Conservation (phyloP, 2,888 invertebrate species). For the Tholera decimalis region DNA sequence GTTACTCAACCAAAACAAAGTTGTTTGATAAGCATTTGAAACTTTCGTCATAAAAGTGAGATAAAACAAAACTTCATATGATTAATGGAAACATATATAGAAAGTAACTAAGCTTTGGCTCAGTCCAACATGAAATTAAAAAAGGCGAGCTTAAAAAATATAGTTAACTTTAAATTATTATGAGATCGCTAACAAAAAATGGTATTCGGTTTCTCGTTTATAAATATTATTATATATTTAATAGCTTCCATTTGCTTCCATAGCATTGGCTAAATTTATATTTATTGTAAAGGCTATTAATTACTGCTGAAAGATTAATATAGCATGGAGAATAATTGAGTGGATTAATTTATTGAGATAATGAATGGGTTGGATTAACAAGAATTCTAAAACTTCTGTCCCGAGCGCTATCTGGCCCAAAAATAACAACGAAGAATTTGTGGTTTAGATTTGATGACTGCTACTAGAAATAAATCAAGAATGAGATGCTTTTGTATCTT, state of each 20-base stretch:
- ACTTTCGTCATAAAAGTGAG: slow-evolving; percentile 17
- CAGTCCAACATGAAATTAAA: slow-evolving; percentile 20
- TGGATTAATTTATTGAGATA: slow-evolving; percentile 69
- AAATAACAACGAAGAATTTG: slow-evolving; percentile 12
- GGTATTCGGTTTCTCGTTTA: slow-evolving; percentile 50
- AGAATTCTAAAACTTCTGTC: slow-evolving; percentile 44
- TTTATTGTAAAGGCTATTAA: slow-evolving; percentile 76
- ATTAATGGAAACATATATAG: slow-evolving; percentile 3
- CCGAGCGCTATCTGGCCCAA: slow-evolving; percentile 3
- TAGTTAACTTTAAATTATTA: slow-evolving; percentile 29
- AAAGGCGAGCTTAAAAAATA: too few species aligned
- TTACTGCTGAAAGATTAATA: slow-evolving; percentile 74
- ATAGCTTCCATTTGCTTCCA: slow-evolving; percentile 66
- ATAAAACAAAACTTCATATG: background rate
- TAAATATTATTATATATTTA: slow-evolving; percentile 63
- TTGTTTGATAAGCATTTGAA: slow-evolving; percentile 18
- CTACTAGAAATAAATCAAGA: background rate
- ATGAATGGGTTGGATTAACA: slow-evolving; percentile 58
- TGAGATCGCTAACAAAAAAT: slow-evolving; percentile 40
- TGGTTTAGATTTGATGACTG: slow-evolving; percentile 14
- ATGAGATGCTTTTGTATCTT: background rate
- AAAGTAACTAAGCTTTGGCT: slow-evolving; percentile 10
- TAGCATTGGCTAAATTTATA: slow-evolving; percentile 71
- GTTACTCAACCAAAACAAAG: slow-evolving; percentile 27
- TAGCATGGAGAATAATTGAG: slow-evolving; percentile 60